Conservation (phyloP, 1,140 invertebrate genomes). For the Listronotus bonariensis region DNA sequence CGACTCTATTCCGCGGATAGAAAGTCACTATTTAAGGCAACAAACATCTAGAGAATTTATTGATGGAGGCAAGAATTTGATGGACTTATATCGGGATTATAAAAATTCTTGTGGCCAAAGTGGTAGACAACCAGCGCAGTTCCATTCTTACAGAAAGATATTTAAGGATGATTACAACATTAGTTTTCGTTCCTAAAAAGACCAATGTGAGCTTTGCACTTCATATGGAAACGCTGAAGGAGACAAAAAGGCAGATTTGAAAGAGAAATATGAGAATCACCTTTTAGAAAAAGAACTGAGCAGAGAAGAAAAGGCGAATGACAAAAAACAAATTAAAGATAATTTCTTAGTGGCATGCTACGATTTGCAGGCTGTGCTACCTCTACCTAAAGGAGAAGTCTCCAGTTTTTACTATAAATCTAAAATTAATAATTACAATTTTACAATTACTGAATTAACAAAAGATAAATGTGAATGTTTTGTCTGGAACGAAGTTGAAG, state of each 20-base stretch:
- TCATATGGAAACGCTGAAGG: constrained; percentile 44
- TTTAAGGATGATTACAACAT: constrained; percentile 32
- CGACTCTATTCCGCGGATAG: constrained; percentile 42
- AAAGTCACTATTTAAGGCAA: constrained; percentile 42
- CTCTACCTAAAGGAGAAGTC: constrained; percentile 41
- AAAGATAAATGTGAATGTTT: constrained; percentile 46
- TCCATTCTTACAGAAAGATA: constrained; percentile 16
- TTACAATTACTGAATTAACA: constrained; percentile 49
- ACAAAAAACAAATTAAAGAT: constrained; percentile 36
- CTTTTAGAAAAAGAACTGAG: constrained; percentile 43
- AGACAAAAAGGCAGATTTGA: constrained; percentile 31
- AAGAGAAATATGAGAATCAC: constrained; percentile 38
- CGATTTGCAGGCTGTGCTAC: constrained; percentile 47
- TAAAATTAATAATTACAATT: constrained; percentile 49
- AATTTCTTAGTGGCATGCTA: constrained; percentile 43
- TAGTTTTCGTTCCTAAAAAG: constrained; percentile 37
- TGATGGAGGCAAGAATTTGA: constrained; percentile 44
- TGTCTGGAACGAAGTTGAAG: constrained; percentile 57
- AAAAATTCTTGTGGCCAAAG: constrained; percentile 6
- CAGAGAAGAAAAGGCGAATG: constrained; percentile 39
- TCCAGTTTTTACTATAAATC: constrained; percentile 47
- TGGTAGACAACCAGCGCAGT: background rate
- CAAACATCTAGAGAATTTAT: constrained; percentile 43
- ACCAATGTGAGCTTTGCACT: constrained; percentile 37
- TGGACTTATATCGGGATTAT: constrained; percentile 44